Conservation (phyloP, 2,888 invertebrate species). For the Scrobipalpa costella region DNA sequence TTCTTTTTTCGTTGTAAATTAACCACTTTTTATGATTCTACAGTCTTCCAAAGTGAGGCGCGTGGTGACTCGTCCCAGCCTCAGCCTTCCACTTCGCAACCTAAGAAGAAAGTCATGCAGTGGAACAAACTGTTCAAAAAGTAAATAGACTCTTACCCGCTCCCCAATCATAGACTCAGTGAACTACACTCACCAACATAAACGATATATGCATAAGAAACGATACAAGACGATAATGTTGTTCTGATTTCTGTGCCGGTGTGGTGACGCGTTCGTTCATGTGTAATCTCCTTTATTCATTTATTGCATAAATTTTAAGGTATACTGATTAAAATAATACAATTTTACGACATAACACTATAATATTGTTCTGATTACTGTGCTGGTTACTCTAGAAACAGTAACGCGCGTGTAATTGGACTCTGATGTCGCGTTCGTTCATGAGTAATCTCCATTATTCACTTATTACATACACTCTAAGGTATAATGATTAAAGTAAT, state of each 20-base stretch:
- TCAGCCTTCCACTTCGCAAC: slow-evolving; percentile 50
- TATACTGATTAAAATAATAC: too few species aligned
- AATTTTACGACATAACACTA: too few species aligned
- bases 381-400: too few species aligned
- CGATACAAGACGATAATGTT: too few species aligned
- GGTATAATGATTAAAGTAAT: neutral
- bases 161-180: neutral
- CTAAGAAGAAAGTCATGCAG: slow-evolving; percentile 49
- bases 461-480: neutral
- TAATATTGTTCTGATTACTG: too few species aligned
- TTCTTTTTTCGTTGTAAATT: too few species aligned
- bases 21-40: neutral
- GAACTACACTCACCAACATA: neutral
- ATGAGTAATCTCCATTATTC: too few species aligned
- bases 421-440: too few species aligned
- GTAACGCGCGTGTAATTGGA: too few species aligned
- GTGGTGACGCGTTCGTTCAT: neutral
- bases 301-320: too few species aligned
- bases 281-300: neutral
- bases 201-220: neutral
- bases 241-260: too few species aligned
- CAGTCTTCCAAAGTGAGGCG: slow-evolving; percentile 51
- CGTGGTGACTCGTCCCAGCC: slow-evolving; percentile 44
- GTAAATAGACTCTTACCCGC: slow-evolving; percentile 40
- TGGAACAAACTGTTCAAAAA: slow-evolving; percentile 70